phyloP scores from a whole-genome alignment of 2,888 invertebrate genomes.

The Aphelenchoides bicaudatus region DNA sequence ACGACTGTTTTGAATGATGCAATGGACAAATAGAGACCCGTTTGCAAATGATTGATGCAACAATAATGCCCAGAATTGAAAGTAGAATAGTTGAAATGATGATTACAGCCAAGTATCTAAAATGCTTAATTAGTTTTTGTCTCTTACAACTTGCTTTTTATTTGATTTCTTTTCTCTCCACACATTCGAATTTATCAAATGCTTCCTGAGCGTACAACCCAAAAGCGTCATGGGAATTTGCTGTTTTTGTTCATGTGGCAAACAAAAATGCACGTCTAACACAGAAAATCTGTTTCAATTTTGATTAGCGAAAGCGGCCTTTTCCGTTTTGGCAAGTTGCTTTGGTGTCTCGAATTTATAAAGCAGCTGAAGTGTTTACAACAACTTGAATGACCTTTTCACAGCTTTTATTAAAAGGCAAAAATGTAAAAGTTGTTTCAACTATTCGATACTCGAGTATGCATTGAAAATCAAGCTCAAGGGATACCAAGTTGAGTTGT shows the following conservation, averaged over 20 bases:
- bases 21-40: slow-evolving; percentile 25
- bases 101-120: slow-evolving; percentile 18
- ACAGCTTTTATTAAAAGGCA: slow-evolving; percentile 2
- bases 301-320: slow-evolving; percentile 5
- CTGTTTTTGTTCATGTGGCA: neutral
- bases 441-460: slow-evolving; percentile 8
- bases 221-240: neutral
- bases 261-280: neutral
- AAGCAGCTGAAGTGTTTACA: slow-evolving; percentile 6
- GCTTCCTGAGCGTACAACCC: neutral
- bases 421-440: slow-evolving; percentile 5
- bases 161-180: neutral
- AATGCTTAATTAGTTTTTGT: neutral
- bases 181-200: neutral
- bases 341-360: too few relatives aligned
- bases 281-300: slow-evolving; percentile 11
- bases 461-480: slow-evolving; percentile 2
- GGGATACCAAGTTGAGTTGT: neutral
- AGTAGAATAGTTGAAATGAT: slow-evolving; percentile 3
- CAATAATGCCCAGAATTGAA: slow-evolving; percentile 21
- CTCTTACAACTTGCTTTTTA: too few relatives aligned
- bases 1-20: slow-evolving; percentile 12
- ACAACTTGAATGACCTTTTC: neutral
- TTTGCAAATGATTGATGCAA: slow-evolving; percentile 27
- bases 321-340: slow-evolving; percentile 6